phyloP scores from a whole-genome alignment of 2,797 vertebrate species.

The Hypotaenidia philippensis region DNA sequence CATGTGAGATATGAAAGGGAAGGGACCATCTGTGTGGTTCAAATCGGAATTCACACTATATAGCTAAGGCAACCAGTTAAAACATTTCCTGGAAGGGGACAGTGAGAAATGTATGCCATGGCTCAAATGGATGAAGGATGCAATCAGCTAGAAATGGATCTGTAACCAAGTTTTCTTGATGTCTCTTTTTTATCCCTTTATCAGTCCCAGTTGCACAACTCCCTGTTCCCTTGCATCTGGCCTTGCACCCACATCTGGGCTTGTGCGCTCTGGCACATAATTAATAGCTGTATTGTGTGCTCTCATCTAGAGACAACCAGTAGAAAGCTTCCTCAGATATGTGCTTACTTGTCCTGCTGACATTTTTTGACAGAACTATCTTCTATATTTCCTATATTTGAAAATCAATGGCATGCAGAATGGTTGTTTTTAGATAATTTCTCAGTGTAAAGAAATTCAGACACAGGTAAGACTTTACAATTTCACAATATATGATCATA shows the following conservation, averaged over 20 bases:
- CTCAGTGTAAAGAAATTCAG: neutral
- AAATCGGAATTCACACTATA: neutral
- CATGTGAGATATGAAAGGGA: neutral
- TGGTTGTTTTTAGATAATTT: neutral
- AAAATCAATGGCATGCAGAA: neutral
- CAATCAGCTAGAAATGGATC: neutral
- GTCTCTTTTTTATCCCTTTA: neutral
- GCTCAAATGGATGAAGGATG: neutral
- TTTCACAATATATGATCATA: neutral
- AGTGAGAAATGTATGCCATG: neutral
- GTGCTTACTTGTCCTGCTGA: rapidly evolving
- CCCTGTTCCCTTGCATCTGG: neutral
- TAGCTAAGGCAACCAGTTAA: neutral
- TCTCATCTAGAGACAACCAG: neutral
- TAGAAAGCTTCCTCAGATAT: neutral
- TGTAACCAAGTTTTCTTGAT: neutral
- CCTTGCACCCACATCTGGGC: rapidly evolving
- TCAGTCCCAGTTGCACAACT: neutral
- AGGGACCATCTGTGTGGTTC: neutral
- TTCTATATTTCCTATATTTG: neutral
- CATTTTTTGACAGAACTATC: neutral
- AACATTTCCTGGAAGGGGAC: neutral
- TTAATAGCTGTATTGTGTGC: neutral
- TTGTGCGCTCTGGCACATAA: neutral
- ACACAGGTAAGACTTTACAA: neutral